These are phyloP conservation scores for Chironex yamaguchii DNA, from an alignment of 30 jellyfish, hydroid and myxozoan species.

Conservation along the genomic window DNA sequence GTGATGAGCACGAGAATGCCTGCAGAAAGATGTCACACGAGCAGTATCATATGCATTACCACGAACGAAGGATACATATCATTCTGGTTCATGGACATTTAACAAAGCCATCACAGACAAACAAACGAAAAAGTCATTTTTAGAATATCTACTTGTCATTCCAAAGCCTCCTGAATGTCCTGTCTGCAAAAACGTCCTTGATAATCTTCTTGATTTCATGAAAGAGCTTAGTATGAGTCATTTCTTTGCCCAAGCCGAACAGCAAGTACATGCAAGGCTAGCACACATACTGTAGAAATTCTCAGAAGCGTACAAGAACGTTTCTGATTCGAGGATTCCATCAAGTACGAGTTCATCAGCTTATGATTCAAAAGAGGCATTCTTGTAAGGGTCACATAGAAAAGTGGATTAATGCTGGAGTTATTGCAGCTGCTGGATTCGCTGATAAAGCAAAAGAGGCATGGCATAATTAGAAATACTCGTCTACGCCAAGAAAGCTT, in stretches of 20 bases:
- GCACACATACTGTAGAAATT: constrained; percentile 55
- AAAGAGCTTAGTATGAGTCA: constrained; percentile 52
- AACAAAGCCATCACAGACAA: constrained; percentile 21
- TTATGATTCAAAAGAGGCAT: constrained; percentile 36
- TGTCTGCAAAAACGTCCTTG: constrained; percentile 15
- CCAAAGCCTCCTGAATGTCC: constrained; percentile 64
- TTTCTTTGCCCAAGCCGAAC: constrained; percentile 61
- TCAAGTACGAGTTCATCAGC: constrained; percentile 59
- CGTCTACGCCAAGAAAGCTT: constrained; percentile 34
- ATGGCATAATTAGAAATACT: constrained; percentile 29
- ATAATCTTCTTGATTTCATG: constrained; percentile 19
- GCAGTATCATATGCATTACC: constrained; percentile 32
- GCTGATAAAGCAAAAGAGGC: constrained; percentile 53
- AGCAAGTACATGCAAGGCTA: constrained; percentile 61
- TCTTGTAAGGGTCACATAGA: constrained; percentile 52
- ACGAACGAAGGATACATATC: constrained; percentile 2
- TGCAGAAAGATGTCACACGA: constrained; percentile 40
- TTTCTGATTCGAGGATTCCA: constrained; percentile 70
- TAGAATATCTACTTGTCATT: constrained; percentile 53
- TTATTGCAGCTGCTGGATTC: constrained; percentile 59
- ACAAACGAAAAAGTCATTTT: constrained; percentile 23
- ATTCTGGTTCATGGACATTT: constrained; percentile 43
- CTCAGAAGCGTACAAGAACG: constrained; percentile 5
- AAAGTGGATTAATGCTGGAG: constrained; percentile 54
- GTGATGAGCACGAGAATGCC: constrained; percentile 4